Evolutionary conservation across 2,888 invertebrate species (phyloP).

Genomic region (Nebria salina): DNA sequence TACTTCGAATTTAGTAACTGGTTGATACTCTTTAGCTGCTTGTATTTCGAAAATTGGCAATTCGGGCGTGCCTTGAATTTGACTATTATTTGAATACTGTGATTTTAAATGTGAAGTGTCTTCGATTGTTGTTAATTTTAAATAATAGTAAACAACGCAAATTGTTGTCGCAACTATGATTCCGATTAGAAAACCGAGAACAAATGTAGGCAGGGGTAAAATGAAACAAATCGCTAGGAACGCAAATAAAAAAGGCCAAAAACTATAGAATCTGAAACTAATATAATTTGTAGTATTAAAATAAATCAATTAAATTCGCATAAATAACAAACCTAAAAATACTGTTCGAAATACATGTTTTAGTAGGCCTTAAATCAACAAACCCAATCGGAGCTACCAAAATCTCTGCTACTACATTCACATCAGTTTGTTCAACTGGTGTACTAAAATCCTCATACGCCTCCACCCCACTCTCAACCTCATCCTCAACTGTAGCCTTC

Average conservation of each 20-base stretch:
- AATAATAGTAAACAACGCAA: conserved; percentile 42
- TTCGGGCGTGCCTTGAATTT: conserved; percentile 8
- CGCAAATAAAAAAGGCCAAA: conserved; percentile 7
- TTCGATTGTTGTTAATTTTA: conserved; percentile 9
- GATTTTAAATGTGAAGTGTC: conserved; percentile 6
- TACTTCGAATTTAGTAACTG: conserved; percentile 70
- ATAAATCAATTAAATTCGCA: not conserved
- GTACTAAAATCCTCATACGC: conserved; percentile 55
- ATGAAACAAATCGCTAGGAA: conserved; percentile 18
- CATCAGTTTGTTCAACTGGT: not conserved
- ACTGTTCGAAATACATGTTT: not conserved
- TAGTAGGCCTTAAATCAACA: conserved; percentile 55
- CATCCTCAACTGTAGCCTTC: conserved; percentile 44
- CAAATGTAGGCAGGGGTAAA: conserved; percentile 48
- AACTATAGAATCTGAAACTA: conserved; percentile 15
- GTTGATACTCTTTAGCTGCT: conserved; percentile 71
- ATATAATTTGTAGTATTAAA: not conserved
- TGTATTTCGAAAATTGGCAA: conserved; percentile 68
- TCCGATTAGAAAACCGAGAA: conserved; percentile 50
- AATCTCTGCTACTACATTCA: conserved; percentile 22
- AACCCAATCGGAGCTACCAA: conserved; percentile 59
- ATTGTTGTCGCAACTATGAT: conserved; percentile 36
- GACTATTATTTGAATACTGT: conserved; percentile 8
- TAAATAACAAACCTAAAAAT: not conserved
- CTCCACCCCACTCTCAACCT: conserved; percentile 59